Base-by-base conservation (phyloP, 2,797 vertebrate genomes). In the Helostoma temminkii region DNA sequence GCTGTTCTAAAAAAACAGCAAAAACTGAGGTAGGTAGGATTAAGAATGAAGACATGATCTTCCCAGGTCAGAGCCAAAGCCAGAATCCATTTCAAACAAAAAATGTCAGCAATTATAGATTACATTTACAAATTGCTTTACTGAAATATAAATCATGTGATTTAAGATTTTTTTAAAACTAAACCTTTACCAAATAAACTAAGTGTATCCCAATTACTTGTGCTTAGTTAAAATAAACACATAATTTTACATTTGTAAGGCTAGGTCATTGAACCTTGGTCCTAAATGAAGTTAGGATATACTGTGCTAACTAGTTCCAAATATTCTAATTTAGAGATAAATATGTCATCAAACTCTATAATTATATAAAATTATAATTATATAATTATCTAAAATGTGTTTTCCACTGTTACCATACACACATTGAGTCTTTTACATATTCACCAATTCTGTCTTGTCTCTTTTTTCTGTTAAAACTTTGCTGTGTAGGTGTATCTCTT, bases 401-500 rank as follows among this genome's bases (percentile, higher is more conserved):
- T n/a, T n/a, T n/a, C n/a, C n/a, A n/a, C n/a, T n/a, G n/a, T n/a
- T n/a, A n/a, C n/a, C n/a, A n/a, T n/a, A n/a, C n/a, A n/a, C n/a
- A 30, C 52, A 30, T 54, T 52, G 42, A n/a, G 36, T 21, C 30
- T 1, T 28, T 16, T 24, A 21, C 41, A 28, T 52, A 14, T 46
- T 11, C 22, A 22, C 32, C 49, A 21, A 63, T 72, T 72, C 32
- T 7, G 22, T 22, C 6, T 30, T n/a, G 19, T 48, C 62, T 67
- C 10, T 25, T 62, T 22, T 26, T 21, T 1, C 5, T 54, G 46
- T 54, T 54, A 36, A 16, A 56, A 24, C 36, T 71, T 49, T 67
- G 28, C 32, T 39, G 57, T 48, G 61, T 69, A 55, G 21, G 47
- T 66, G 58, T 37, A 50, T 49, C 62, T 70, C 39, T 66, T 54